Conservation (phyloP, 2,888 invertebrate genomes). For the Dastarcus helophoroides region DNA sequence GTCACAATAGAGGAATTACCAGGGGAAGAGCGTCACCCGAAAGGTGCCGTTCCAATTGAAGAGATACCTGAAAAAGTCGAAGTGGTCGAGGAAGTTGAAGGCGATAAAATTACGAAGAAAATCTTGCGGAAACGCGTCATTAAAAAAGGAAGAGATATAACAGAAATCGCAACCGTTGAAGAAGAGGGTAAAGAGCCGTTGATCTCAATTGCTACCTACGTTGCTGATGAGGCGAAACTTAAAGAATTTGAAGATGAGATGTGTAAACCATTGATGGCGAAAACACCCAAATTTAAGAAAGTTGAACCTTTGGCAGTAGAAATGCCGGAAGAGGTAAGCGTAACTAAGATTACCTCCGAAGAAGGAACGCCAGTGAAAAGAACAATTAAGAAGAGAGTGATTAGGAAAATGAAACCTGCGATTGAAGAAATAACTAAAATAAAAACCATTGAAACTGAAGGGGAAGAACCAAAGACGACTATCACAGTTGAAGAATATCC, state of each 20-base stretch:
- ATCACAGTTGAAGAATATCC: slow-evolving; percentile 15
- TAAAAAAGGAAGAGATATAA: slow-evolving; percentile 23
- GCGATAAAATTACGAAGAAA: slow-evolving; percentile 22
- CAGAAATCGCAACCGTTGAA: slow-evolving; percentile 39
- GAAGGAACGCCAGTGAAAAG: slow-evolving; percentile 31
- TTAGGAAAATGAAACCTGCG: slow-evolving; percentile 26
- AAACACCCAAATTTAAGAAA: slow-evolving; percentile 15
- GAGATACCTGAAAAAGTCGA: background rate
- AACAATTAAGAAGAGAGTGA: slow-evolving; percentile 32
- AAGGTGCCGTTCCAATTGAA: too few species aligned
- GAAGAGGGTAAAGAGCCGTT: slow-evolving; percentile 31
- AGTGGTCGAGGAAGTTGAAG: background rate
- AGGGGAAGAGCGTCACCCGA: too few species aligned
- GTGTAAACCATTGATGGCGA: slow-evolving; percentile 22
- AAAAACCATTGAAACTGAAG: slow-evolving; percentile 17
- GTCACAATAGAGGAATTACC: slow-evolving; percentile 15
- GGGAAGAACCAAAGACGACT: slow-evolving; percentile 17
- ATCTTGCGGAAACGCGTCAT: slow-evolving; percentile 15
- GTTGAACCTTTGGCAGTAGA: slow-evolving; percentile 18
- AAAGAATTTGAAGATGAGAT: slow-evolving; percentile 19
- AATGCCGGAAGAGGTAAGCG: slow-evolving; percentile 16
- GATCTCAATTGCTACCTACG: slow-evolving; percentile 31
- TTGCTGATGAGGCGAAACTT: slow-evolving; percentile 20
- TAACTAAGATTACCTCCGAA: slow-evolving; percentile 13
- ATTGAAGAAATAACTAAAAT: slow-evolving; percentile 20